A percentile compares a stretch with the other conserved stretches of the same genome.
Conservation (phyloP, 2,113 vertebrate species). For the Xyrauchen texanus region DNA sequence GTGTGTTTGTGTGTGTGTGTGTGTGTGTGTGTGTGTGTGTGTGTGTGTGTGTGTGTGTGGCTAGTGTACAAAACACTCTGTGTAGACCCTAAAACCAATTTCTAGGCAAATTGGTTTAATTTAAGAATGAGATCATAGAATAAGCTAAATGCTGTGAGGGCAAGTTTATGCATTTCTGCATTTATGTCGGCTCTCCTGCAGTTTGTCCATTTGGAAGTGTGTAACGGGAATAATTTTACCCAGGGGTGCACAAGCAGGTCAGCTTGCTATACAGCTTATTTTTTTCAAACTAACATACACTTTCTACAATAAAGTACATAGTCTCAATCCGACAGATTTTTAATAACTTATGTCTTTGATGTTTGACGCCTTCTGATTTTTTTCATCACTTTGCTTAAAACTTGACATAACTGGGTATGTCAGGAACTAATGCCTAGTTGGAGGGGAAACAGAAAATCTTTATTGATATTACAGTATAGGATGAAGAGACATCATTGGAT, state of each 20-base stretch:
- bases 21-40: slow-evolving; percentile 32
- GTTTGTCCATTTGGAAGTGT: slow-evolving; percentile 31
- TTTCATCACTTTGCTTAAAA: background rate
- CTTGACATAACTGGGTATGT: slow-evolving; percentile 2
- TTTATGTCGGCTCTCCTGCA: slow-evolving; percentile 66
- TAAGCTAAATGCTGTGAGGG: slow-evolving; percentile 78
- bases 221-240: slow-evolving; percentile 29
- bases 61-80: slow-evolving; percentile 77
- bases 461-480: background rate
- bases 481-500: slow-evolving; percentile 6
- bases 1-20: slow-evolving; percentile 46
- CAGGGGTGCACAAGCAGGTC: slow-evolving; percentile 41
- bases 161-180: slow-evolving; percentile 72
- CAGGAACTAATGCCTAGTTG: slow-evolving; percentile 5
- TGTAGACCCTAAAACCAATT: slow-evolving; percentile 81
- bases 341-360: slow-evolving; percentile 58
- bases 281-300: background rate
- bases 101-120: slow-evolving; percentile 84
- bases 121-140: slow-evolving; percentile 83
- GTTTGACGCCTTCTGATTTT: background rate
- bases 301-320: background rate
- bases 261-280: background rate
- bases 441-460: background rate
- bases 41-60: slow-evolving; percentile 55
- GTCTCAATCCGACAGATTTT: slow-evolving; percentile 9